Evolutionary conservation across 2,797 vertebrate species (phyloP).

Genomic region (Takifugu ocellatus): DNA sequence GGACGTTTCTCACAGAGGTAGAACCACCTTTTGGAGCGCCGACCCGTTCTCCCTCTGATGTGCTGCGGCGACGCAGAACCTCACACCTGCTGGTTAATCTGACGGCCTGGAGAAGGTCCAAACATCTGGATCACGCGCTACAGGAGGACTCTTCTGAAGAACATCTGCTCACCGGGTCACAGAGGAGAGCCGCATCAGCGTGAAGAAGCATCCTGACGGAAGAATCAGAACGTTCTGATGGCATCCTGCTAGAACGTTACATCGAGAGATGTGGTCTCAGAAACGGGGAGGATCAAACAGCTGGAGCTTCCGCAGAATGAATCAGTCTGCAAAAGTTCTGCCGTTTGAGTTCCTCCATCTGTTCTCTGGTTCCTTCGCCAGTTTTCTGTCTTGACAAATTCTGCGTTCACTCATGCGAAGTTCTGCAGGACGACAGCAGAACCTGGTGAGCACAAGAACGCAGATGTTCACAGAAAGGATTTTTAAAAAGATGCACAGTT

Average conservation of each 20-base stretch:
- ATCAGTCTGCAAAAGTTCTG: too few species aligned
- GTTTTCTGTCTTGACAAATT: too few species aligned
- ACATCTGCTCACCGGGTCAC: not conserved
- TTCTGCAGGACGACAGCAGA: too few species aligned
- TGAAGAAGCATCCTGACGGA: constrained; percentile 48
- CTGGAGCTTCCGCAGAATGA: constrained; percentile 2
- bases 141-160: constrained; percentile 42
- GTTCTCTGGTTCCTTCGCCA: too few species aligned
- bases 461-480: too few species aligned
- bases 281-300: constrained; percentile 67
- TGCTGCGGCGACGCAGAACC: constrained; percentile 44
- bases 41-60: too few species aligned
- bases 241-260: constrained; percentile 67
- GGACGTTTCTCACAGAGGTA: too few species aligned
- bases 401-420: too few species aligned
- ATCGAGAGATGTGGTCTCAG: constrained; percentile 56
- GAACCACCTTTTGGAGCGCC: too few species aligned
- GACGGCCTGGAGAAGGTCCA: constrained; percentile 36
- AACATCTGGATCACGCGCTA: constrained; percentile 62
- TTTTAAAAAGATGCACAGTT: too few species aligned
- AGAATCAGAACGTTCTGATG: constrained; percentile 58
- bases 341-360: too few species aligned
- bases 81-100: constrained; percentile 67
- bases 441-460: too few species aligned
- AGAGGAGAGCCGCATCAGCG: constrained; percentile 31